phyloP scores from a whole-genome alignment of 2,113 vertebrate genomes.

The Oreocharis arfaki region DNA sequence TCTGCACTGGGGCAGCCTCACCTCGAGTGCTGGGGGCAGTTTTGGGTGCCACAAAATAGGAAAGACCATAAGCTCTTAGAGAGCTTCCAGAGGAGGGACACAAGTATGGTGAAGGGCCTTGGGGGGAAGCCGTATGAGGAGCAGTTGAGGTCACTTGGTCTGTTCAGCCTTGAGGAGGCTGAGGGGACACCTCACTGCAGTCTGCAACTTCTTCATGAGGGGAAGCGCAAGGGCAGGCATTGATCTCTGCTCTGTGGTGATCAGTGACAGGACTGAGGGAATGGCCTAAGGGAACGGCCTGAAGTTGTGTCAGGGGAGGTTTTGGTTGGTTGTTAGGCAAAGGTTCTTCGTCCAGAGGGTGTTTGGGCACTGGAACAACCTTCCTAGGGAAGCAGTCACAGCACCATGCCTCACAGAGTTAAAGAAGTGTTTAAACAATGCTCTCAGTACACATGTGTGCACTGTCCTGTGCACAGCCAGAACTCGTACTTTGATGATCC shows the following conservation, averaged over 20 bases:
- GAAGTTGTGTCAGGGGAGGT: not conserved
- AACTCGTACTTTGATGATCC: not conserved
- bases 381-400: not conserved
- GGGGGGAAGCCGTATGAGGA: not conserved
- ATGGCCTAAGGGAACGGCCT: too few species aligned
- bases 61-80: not conserved
- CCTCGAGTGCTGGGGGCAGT: not conserved
- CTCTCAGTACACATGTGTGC: not conserved
- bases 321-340: not conserved
- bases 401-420: not conserved
- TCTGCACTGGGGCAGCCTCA: not conserved
- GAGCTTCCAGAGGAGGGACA: not conserved
- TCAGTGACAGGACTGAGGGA: not conserved
- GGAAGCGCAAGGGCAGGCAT: not conserved
- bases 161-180: not conserved
- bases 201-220: not conserved
- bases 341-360: not conserved
- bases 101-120: not conserved
- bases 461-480: not conserved
- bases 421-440: not conserved
- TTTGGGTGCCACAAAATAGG: not conserved
- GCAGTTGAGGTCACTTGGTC: not conserved
- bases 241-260: not conserved
- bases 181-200: not conserved
- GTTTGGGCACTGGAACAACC: not conserved